Evolutionary conservation across 1,140 invertebrate species (phyloP), one percentile per base, ranked within the genome.

Genomic region (Drosophila ananassae): DNA sequence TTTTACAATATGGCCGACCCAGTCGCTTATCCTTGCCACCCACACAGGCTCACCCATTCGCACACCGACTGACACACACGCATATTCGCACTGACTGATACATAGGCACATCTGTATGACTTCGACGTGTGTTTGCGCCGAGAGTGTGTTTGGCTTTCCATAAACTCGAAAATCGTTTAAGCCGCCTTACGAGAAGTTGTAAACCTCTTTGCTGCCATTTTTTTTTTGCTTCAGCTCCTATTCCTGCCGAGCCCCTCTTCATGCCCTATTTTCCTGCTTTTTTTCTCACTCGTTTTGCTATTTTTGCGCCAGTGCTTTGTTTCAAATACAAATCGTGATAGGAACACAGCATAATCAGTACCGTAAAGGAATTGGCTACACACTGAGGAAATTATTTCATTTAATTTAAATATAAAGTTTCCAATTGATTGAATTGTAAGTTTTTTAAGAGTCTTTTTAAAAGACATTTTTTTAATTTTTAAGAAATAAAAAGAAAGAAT

Each of bases 161-260:
- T 89, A 89, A 89, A 83, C 83, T 89, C 79, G 61, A 79, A 89
- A 89, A 89, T 89, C 83, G 83, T 79, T 89, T 89, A 89, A 89
- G 83, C 83, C 83, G 76, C 76, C 83, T 89, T 89, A 83, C 84
- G 79, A 89, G 79, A 89, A 83, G 67, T 79, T 89, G 84, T 89
- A 89, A 89, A 83, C 84, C 84, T 73, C 83, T 89, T 89, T 89
- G 76, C 63, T 66, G 77, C 48, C 72, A 60, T 79, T 79, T 79
- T 48, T 64, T 64, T 73, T 54, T 51, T 64, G 21, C 39, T 67
- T 6, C 37, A 54, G 46, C 46, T 46, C 25, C 22, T 12, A 54
- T 48, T 53, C 21, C 62, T 21, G 5, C 50, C 13, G 21, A 4
- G 25, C 5, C 17, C n/a, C 51, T 39, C 46, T 41, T 58, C 7